These are phyloP conservation scores for Lissocephala sabroskyi DNA, from an alignment of 2,888 invertebrate genomes.

Conservation along the genomic window DNA sequence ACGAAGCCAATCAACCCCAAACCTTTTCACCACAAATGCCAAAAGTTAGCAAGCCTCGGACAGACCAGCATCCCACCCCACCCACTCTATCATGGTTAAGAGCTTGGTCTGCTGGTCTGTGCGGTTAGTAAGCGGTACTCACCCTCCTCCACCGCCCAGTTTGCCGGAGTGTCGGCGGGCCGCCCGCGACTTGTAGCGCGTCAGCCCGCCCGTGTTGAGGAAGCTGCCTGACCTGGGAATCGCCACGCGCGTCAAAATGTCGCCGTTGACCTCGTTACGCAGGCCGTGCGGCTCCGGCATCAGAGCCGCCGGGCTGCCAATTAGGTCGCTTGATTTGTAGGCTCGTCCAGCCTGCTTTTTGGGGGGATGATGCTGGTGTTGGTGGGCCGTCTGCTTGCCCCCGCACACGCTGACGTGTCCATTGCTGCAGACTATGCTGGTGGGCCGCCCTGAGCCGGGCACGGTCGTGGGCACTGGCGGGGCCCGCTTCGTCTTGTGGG, in stretches of 20 bases:
- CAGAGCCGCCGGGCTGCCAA: conserved; percentile 5
- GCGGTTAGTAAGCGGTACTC: conserved; percentile 41
- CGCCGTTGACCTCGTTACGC: conserved; percentile 78
- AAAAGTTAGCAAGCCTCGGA: conserved; percentile 31
- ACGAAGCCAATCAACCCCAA: conserved; percentile 63
- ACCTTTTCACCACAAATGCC: conserved; percentile 55
- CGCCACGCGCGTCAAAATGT: conserved; percentile 88
- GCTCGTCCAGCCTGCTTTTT: conserved; percentile 38
- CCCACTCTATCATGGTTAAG: too few relatives aligned
- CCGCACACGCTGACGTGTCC: conserved; percentile 37
- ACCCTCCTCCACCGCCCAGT: conserved; percentile 71
- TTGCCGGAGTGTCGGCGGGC: conserved; percentile 70
- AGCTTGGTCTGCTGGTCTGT: background rate
- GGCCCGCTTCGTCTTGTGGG: conserved; percentile 75
- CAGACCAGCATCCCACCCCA: conserved; percentile 16
- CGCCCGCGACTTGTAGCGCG: conserved; percentile 80
- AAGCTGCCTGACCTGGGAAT: conserved; percentile 90
- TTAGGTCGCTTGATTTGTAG: conserved; percentile 32
- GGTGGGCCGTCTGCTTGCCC: conserved; percentile 21
- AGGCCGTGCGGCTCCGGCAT: conserved; percentile 16
- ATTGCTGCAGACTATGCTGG: conserved; percentile 40
- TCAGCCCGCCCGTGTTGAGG: conserved; percentile 84
- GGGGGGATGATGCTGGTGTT: conserved; percentile 18
- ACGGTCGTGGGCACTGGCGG: conserved; percentile 73
- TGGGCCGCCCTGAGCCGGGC: conserved; percentile 31